Conservation (phyloP, 2,797 vertebrate species). For the Mionectes olivaceus region DNA sequence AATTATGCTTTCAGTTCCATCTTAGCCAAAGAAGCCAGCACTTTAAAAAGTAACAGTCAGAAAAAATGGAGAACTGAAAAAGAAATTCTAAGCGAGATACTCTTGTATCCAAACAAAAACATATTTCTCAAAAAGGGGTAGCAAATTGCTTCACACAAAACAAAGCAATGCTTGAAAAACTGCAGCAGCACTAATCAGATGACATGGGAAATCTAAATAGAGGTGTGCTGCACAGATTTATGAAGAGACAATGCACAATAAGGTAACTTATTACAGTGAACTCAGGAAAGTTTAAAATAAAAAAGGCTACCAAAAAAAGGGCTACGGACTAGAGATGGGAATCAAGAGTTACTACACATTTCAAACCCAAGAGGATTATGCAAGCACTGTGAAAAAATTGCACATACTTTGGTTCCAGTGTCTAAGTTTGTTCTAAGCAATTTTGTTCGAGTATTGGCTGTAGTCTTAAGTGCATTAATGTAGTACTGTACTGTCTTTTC, state of each 20-base stretch:
- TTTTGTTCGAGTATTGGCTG: background rate
- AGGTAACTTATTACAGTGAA: background rate
- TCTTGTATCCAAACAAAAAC: background rate
- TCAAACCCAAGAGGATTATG: background rate
- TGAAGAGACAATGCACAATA: background rate
- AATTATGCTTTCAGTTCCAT: slow-evolving; percentile 40
- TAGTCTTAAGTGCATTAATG: background rate
- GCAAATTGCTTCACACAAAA: background rate
- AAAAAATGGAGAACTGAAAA: slow-evolving; percentile 46
- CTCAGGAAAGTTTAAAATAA: background rate
- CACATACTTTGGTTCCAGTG: background rate
- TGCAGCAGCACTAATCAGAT: background rate
- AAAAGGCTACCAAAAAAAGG: background rate
- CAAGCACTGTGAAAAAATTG: background rate
- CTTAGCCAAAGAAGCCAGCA: background rate
- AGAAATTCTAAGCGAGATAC: background rate
- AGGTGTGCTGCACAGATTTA: background rate
- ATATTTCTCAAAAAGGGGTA: background rate
- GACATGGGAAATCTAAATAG: background rate
- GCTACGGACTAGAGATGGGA: background rate
- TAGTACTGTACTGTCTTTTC: background rate
- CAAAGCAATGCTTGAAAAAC: background rate
- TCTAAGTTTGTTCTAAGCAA: background rate
- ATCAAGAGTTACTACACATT: background rate
- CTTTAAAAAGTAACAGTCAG: slow-evolving; percentile 15